phyloP scores from a whole-genome alignment of 2,113 vertebrate species.

The Sphaerodactylus townsendi region DNA sequence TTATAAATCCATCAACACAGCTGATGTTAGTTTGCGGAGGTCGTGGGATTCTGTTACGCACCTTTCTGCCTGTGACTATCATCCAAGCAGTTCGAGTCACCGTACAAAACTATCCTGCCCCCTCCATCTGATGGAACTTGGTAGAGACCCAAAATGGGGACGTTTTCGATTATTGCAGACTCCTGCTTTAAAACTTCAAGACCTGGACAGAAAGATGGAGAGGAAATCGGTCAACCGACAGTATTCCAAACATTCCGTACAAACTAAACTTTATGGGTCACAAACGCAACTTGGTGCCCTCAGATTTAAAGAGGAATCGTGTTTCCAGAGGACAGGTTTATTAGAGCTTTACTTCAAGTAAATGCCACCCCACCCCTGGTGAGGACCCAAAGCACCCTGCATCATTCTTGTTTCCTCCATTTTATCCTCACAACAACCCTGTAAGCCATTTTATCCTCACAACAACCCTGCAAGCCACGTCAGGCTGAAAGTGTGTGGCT shows the following conservation, averaged over 20 bases:
- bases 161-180: conserved; percentile 87
- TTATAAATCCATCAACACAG: rapidly evolving
- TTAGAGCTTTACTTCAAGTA: no score
- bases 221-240: neutral
- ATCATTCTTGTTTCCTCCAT: no score
- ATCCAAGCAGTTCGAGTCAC: conserved; percentile 96
- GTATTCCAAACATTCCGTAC: neutral
- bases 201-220: conserved; percentile 73
- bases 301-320: no score
- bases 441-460: no score
- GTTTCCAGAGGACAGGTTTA: no score
- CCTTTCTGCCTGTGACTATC: conserved; percentile 98
- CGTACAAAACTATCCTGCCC: conserved; percentile 92
- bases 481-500: no score
- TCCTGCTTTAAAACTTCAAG: conserved; percentile 97
- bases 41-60: conserved; percentile 13
- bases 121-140: conserved; percentile 90
- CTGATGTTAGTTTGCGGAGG: neutral
- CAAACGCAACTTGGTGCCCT: no score
- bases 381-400: no score
- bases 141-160: conserved; percentile 93
- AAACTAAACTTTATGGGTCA: neutral
- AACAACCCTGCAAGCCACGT: no score
- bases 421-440: no score
- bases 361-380: no score